Percentiles rank a stretch among this genome's conserved stretches.
Evolutionary conservation across 2,113 vertebrate genomes (phyloP).

Genomic region (Carassius auratus): DNA sequence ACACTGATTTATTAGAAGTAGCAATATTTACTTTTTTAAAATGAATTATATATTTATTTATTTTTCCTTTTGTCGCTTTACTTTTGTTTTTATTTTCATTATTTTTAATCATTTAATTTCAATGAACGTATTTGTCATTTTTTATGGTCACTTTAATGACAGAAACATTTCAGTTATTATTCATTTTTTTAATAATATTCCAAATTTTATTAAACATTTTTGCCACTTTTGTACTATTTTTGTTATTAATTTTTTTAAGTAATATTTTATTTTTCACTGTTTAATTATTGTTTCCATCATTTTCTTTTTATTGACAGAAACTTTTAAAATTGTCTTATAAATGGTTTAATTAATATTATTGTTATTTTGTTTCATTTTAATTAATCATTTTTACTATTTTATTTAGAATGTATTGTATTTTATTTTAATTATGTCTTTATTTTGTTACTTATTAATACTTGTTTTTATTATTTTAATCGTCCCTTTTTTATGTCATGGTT

Average conservation of each 20-base stretch:
- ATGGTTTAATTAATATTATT: neutral
- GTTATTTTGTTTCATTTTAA: too few species aligned
- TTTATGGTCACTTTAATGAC: neutral
- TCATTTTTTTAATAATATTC: neutral
- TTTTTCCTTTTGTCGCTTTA: neutral
- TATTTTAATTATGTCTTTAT: too few species aligned
- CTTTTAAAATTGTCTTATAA: neutral
- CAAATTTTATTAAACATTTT: neutral
- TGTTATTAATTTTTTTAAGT: too few species aligned
- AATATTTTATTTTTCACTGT: too few species aligned
- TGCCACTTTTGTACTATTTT: too few species aligned
- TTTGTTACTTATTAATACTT: neutral
- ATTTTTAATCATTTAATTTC: neutral
- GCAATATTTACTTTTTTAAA: neutral
- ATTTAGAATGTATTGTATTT: too few species aligned
- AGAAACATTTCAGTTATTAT: neutral
- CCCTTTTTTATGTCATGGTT: neutral
- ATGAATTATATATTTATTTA: too few species aligned
- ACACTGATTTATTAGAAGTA: too few species aligned
- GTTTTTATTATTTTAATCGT: neutral
- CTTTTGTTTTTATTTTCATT: neutral
- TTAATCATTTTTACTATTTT: too few species aligned
- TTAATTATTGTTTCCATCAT: too few species aligned
- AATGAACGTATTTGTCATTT: neutral
- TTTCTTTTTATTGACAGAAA: too few species aligned